These are phyloP conservation scores for Sparidentex hasta DNA, from an alignment of 2,797 vertebrate species.

Conservation along the genomic window DNA sequence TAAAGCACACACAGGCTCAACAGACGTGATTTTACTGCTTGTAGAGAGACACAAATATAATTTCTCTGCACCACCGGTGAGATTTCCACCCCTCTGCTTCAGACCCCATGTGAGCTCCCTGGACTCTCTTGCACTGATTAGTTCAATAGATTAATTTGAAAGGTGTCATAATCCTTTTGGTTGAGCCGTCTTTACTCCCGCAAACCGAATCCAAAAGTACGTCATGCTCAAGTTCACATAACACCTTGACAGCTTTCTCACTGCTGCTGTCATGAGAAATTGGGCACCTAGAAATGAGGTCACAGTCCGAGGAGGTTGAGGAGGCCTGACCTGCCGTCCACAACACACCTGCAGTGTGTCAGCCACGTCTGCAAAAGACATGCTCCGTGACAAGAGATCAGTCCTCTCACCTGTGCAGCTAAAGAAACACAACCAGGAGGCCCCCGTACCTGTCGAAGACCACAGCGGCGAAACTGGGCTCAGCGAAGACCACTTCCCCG, in stretches of 20 bases:
- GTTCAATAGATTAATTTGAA: neutral
- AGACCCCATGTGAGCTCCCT: neutral
- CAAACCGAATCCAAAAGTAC: constrained; percentile 31
- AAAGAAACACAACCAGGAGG: neutral
- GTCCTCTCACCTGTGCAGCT: neutral
- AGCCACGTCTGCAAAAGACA: constrained; percentile 1
- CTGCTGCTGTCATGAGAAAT: constrained; percentile 47
- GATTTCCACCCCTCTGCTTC: neutral
- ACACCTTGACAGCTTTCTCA: constrained; percentile 24
- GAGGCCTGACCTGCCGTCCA: neutral
- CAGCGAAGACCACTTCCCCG: constrained; percentile 93
- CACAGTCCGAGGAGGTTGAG: constrained; percentile 9
- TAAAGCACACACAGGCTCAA: neutral
- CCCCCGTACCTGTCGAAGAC: constrained; percentile 93
- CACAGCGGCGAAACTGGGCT: constrained; percentile 92
- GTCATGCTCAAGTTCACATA: constrained; percentile 51
- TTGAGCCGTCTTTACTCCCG: constrained; percentile 1
- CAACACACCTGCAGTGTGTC: constrained; percentile 19
- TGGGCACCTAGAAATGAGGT: constrained; percentile 18
- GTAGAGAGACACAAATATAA: neutral
- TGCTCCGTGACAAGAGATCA: neutral
- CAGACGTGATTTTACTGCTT: neutral
- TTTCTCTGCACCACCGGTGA: neutral
- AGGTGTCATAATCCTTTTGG: neutral
- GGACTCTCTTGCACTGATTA: neutral